Percentiles rank a stretch among this genome's conserved stretches.
These are phyloP conservation scores for Scylla paramamosain DNA, from an alignment of 1,140 invertebrate genomes.

Conservation along the genomic window DNA sequence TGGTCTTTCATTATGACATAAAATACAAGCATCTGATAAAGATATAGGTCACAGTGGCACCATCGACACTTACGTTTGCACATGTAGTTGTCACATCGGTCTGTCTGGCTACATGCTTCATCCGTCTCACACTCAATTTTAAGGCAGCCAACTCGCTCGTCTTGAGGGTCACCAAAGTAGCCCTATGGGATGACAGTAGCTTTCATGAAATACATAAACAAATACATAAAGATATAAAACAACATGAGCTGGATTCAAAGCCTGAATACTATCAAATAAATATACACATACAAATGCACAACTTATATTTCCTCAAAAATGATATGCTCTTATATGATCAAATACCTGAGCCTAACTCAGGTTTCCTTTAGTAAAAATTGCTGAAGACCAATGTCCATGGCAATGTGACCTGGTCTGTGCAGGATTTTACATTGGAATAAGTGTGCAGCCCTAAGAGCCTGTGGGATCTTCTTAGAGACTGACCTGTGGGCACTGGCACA, in stretches of 20 bases:
- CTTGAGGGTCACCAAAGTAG: slow-evolving; percentile 89
- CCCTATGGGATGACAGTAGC: slow-evolving; percentile 83
- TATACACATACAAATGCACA: no score
- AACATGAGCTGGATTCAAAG: no score
- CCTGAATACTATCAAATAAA: no score
- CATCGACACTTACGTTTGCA: slow-evolving; percentile 72
- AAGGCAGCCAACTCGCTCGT: slow-evolving; percentile 83
- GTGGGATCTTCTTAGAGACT: slow-evolving; percentile 79
- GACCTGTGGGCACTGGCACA: slow-evolving; percentile 87
- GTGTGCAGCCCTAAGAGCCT: no score
- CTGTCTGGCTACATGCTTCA: slow-evolving; percentile 87
- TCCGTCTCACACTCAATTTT: slow-evolving; percentile 89
- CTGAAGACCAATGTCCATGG: no score
- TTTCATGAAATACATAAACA: background rate
- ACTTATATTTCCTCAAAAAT: no score
- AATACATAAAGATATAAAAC: background rate
- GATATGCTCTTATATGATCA: no score
- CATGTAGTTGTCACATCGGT: slow-evolving; percentile 85
- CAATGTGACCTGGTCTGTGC: no score
- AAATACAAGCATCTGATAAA: background rate
- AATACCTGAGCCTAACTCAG: no score
- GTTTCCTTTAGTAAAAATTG: no score
- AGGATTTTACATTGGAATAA: no score
- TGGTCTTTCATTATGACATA: background rate
- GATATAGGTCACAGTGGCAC: background rate